Conservation (phyloP, 1,140 invertebrate genomes). For the Pseudomyrmex flavicornis region DNA sequence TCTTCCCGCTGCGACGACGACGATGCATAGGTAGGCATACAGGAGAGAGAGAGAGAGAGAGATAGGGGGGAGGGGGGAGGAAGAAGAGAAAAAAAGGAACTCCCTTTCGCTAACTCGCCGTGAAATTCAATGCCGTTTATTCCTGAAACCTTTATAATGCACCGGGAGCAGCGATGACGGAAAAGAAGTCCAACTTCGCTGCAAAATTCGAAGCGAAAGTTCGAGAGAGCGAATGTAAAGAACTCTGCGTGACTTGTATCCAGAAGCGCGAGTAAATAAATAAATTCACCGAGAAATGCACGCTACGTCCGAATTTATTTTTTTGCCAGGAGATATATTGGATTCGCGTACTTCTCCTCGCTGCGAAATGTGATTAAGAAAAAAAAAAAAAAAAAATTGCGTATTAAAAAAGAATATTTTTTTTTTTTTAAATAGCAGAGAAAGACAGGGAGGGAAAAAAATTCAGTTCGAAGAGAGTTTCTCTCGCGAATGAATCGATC, state of each 20-base stretch:
- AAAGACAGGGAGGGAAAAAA: too few relatives aligned
- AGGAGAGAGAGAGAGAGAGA: neutral
- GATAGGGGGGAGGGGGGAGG: neutral
- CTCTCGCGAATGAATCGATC: too few relatives aligned
- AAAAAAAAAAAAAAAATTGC: too few relatives aligned
- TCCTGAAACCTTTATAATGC: conserved; percentile 45
- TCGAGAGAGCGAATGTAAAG: conserved; percentile 19
- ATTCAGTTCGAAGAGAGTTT: too few relatives aligned
- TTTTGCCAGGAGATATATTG: too few relatives aligned
- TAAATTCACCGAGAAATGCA: conserved; percentile 36
- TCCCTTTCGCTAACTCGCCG: neutral
- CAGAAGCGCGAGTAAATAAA: conserved; percentile 35
- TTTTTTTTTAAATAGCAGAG: too few relatives aligned
- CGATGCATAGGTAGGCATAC: conserved; percentile 9
- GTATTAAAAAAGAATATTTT: too few relatives aligned
- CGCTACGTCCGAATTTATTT: neutral
- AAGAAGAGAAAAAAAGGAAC: neutral
- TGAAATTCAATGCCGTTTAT: conserved; percentile 46
- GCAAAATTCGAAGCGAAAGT: conserved; percentile 38
- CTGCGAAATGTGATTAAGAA: too few relatives aligned
- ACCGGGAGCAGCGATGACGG: conserved; percentile 20
- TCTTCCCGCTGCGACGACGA: neutral
- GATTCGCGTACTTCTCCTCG: too few relatives aligned
- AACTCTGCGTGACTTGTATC: conserved; percentile 31
- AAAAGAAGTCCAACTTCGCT: conserved; percentile 26